Base-by-base conservation (phyloP, 2,888 invertebrate species). In the Dryobotodes eremita region DNA sequence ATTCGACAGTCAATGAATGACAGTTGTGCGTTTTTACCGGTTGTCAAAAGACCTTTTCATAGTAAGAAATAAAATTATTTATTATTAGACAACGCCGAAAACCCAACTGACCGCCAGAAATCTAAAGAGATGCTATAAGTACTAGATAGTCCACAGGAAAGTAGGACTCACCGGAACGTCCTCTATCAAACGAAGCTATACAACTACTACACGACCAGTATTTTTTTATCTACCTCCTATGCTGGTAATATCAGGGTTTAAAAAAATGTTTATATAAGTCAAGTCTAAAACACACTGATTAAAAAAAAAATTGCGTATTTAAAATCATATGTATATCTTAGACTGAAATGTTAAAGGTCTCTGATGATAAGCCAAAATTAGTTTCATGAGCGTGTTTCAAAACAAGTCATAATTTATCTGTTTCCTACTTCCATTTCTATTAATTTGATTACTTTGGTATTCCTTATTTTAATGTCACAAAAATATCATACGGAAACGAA, bases 91-190 rank as follows among this genome's bases (percentile, higher is more conserved):
- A n/a, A 42, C 15, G 15, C n/a, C 8, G 13, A 64, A 4, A n/a
- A 65, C 8, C 42, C n/a, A 42, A 36, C 1, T 64, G 36, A 23
- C 36, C 1, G 11, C 13, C 46, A 46, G 26, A 46, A n/a, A 17
- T 46, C 4, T 10, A 66, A 46, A 57, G 5, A n/a, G 11, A 15
- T 59, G 26, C n/a, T 59, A 6, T 57, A 59, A 59, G 57, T 15
- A 26, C 15, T 55, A 23, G 8, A 8, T 10, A 57, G 11, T n/a
- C n/a, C n/a, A n/a, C 57, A 3, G n/a, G n/a, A 57, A 57, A 57
- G n/a, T 62, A 31, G 71, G 23, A 48, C 48, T 48, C 23, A 64
- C 70, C 26, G 10, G 17, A 55, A 70, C 73, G 70, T 50, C 48
- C 17, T 50, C 20, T 71, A 13, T 13, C 20, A 69, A 23, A 42